These are phyloP conservation scores for Drosophila pachea DNA, from an alignment of 1,140 invertebrate species.

Conservation along the genomic window DNA sequence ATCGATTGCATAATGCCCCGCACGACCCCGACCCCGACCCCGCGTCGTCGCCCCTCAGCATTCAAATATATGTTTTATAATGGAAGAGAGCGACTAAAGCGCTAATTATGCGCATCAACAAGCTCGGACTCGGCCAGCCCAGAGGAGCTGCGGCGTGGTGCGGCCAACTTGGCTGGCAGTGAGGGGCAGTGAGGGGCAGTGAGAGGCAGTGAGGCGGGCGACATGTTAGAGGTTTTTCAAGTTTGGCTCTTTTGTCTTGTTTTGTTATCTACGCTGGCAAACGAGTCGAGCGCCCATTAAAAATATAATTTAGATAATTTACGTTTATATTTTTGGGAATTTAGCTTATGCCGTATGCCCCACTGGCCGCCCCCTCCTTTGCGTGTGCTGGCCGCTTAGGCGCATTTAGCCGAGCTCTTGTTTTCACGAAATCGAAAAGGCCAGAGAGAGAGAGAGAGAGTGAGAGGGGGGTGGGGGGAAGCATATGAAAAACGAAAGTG, in stretches of 20 bases:
- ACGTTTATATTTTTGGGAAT: constrained; percentile 31
- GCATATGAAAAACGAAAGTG: neutral
- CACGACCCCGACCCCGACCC: too few relatives aligned
- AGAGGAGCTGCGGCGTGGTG: neutral
- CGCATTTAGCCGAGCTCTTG: constrained; percentile 20
- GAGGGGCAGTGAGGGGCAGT: neutral
- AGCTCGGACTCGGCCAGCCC: constrained; percentile 16
- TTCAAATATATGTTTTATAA: constrained; percentile 33
- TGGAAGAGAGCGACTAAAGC: constrained; percentile 42
- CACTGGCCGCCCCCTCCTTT: neutral
- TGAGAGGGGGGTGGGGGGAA: too few relatives aligned
- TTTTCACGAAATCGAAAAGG: neutral
- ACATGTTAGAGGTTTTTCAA: neutral
- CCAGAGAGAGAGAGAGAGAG: neutral
- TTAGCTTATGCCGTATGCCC: constrained; percentile 30
- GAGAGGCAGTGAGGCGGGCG: neutral
- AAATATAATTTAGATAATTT: constrained; percentile 53
- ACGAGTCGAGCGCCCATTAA: constrained; percentile 41
- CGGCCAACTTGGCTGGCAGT: too few relatives aligned
- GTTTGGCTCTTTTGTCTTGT: constrained; percentile 3
- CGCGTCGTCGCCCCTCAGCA: too few relatives aligned
- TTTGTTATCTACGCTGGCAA: constrained; percentile 15
- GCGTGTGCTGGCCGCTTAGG: constrained; percentile 11
- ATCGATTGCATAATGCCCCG: constrained; percentile 34
- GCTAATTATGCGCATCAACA: constrained; percentile 50